Evolutionary conservation across 2,888 invertebrate species (phyloP).

Genomic region (Amiota mariae): DNA sequence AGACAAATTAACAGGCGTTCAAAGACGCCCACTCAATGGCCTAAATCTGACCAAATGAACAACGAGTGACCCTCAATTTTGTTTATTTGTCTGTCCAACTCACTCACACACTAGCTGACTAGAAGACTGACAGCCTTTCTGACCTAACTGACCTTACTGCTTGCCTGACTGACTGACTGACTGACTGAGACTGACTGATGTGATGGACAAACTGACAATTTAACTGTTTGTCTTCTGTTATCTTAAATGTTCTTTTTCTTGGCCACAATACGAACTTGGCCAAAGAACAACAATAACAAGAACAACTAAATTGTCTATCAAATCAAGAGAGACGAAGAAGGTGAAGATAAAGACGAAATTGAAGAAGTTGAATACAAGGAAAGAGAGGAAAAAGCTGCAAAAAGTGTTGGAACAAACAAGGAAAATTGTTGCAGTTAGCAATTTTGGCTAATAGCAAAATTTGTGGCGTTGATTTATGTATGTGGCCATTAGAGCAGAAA

Average conservation of each 20-base stretch:
- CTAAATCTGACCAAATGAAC: not conserved
- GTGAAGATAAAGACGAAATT: not conserved
- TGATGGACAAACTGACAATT: too few relatives aligned
- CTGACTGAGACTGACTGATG: too few relatives aligned
- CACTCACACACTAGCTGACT: too few relatives aligned
- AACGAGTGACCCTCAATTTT: not conserved
- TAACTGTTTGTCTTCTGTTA: too few relatives aligned
- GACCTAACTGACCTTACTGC: too few relatives aligned
- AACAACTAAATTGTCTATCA: not conserved
- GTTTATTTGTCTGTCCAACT: not conserved
- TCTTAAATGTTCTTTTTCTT: too few relatives aligned
- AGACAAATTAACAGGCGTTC: conserved; percentile 27
- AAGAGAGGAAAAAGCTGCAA: too few relatives aligned
- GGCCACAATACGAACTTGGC: too few relatives aligned
- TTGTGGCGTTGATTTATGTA: conserved; percentile 63
- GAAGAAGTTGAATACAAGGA: too few relatives aligned
- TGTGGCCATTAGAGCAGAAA: conserved; percentile 55
- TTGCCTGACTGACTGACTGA: too few relatives aligned
- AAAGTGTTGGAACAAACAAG: not conserved
- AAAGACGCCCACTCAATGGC: conserved; percentile 13
- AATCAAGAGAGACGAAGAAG: not conserved
- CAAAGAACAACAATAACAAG: not conserved
- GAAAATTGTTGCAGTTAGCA: conserved; percentile 16
- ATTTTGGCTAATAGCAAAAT: conserved; percentile 59
- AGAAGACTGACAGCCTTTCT: too few relatives aligned